Conservation (phyloP, 2,113 vertebrate genomes). For the Proterorhinus semilunaris region DNA sequence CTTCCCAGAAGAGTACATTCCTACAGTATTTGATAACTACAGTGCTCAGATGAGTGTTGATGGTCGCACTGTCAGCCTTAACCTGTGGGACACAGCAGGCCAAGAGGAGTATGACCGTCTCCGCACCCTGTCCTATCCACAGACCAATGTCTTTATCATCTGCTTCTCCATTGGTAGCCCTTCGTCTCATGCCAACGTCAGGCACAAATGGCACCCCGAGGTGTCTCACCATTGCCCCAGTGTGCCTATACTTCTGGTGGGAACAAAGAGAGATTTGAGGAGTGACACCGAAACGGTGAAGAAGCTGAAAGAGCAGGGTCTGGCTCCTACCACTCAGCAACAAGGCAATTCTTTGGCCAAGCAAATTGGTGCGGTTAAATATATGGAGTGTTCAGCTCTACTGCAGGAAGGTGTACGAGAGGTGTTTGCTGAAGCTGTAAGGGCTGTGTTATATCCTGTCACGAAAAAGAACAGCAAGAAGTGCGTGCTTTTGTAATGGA, state of each 20-base stretch:
- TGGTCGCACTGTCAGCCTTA: slow-evolving; percentile 89
- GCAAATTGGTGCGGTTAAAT: slow-evolving; percentile 91
- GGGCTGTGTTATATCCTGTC: slow-evolving; percentile 88
- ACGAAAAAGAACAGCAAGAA: slow-evolving; percentile 89
- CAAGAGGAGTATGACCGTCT: slow-evolving; percentile 93
- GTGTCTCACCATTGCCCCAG: slow-evolving; percentile 92
- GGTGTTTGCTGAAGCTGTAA: slow-evolving; percentile 89
- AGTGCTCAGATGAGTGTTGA: slow-evolving; percentile 93
- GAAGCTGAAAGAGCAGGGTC: slow-evolving; percentile 91
- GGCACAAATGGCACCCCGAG: slow-evolving; percentile 94
- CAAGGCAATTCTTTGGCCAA: slow-evolving; percentile 88
- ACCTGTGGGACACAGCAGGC: slow-evolving; percentile 94
- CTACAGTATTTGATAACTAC: slow-evolving; percentile 95
- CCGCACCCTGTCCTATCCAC: slow-evolving; percentile 89
- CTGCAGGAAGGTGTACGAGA: slow-evolving; percentile 88
- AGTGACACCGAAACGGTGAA: slow-evolving; percentile 86
- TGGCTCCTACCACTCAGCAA: slow-evolving; percentile 86
- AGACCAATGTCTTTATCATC: slow-evolving; percentile 92
- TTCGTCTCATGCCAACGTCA: slow-evolving; percentile 89
- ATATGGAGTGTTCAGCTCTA: slow-evolving; percentile 91
- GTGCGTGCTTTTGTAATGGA: slow-evolving; percentile 86
- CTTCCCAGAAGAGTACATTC: slow-evolving; percentile 94
- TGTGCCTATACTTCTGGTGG: slow-evolving; percentile 89
- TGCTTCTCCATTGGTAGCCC: slow-evolving; percentile 93
- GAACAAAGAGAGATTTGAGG: slow-evolving; percentile 90